Base-by-base conservation (phyloP, 2,888 invertebrate species). In the Conops quadrifasciatus region DNA sequence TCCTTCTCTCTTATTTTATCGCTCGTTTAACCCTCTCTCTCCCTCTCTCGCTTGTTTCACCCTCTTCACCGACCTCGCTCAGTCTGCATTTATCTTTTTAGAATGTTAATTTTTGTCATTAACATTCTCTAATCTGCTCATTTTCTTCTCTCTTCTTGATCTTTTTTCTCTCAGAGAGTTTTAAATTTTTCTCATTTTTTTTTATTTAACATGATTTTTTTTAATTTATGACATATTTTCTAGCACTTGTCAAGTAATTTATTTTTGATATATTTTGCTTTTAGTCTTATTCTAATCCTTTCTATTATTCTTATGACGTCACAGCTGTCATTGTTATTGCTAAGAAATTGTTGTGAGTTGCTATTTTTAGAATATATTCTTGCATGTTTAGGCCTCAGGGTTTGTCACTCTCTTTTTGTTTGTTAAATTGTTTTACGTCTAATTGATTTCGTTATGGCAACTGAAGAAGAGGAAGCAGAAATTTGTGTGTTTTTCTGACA, bases 81-180 rank as follows among this genome's bases (percentile, higher is more conserved):
- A 45, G 7, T 64, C n/a, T 11, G 9, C n/a, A 2, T 63, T 21
- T 19, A 24, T 7, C 43, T 62, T 45, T n/a, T 26, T 16, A 51
- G 28, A 56, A 24, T 15, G 13, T 49, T 49, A 13, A n/a, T 16
- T 9, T 49, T 49, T 49, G 15, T 13, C 51, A 60, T 56, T 67
- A 62, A 51, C 67, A 26, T 51, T 70, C 53, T 60, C 36, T 19
- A 16, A 24, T 16, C 45, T 43, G 21, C n/a, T 67, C 11, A 16
- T 43, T 56, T 19, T 24, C 49, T 68, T 64, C 15, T 51, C n/a
- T 51, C 11, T 30, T 68, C 47, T 49, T 62, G 24, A n/a, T 19
- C 19, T 62, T 60, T 72, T 59, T 73, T 75, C 75, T 74, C 73
- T 71, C 16, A 43, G 11, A 21, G 4, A 56, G 24, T 62, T 62